phyloP scores from a whole-genome alignment of 2,113 vertebrate species.

The Melierax canorus region DNA sequence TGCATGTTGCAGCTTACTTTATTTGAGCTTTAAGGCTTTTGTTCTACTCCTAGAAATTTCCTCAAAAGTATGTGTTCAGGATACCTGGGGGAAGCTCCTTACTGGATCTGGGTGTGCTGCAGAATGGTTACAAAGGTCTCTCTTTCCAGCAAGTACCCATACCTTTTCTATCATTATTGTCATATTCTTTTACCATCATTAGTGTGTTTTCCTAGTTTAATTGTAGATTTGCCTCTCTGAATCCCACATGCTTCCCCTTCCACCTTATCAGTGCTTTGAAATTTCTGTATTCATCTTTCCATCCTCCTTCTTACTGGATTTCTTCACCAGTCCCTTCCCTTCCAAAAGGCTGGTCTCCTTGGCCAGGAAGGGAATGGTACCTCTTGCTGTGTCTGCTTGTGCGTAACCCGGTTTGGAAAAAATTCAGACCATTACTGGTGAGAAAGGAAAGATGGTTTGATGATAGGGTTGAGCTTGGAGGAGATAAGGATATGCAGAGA shows the following conservation, averaged over 20 bases:
- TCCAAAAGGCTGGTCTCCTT: not conserved
- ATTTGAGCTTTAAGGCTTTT: not conserved
- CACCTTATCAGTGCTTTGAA: not conserved
- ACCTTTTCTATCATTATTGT: not conserved
- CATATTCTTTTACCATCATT: not conserved
- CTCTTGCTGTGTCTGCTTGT: not conserved
- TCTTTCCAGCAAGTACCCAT: not conserved
- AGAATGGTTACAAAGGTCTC: not conserved
- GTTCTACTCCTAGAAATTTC: not conserved
- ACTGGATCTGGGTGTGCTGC: not conserved
- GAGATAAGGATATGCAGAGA: not conserved
- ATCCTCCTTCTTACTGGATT: not conserved
- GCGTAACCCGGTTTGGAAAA: not conserved
- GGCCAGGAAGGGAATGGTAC: too few relatives aligned
- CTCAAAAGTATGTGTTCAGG: not conserved
- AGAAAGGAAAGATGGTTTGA: not conserved
- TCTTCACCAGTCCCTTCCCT: not conserved
- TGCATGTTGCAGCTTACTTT: not conserved
- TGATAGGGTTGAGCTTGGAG: not conserved
- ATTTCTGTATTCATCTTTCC: not conserved
- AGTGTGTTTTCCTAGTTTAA: not conserved
- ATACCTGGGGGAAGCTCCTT: fast-evolving
- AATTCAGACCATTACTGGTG: not conserved
- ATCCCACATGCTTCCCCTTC: not conserved
- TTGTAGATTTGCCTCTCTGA: not conserved